Evolutionary conservation across 2,888 invertebrate species (phyloP).

Genomic region (Corythucha ciliata): DNA sequence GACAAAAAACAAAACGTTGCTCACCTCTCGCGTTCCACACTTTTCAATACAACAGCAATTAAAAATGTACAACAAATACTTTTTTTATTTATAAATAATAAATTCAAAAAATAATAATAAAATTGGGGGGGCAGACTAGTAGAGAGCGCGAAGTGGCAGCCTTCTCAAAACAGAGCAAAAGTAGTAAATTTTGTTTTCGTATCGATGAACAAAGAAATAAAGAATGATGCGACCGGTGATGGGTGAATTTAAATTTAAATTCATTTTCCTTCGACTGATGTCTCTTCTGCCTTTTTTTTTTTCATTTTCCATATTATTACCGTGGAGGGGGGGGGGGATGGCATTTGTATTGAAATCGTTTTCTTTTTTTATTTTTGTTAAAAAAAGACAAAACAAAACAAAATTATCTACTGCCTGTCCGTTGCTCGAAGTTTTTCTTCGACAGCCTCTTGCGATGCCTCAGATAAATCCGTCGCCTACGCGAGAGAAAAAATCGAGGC

Average conservation of each 20-base stretch:
- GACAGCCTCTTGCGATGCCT: slow-evolving; percentile 86
- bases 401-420: slow-evolving; percentile 65
- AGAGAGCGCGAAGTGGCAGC: slow-evolving; percentile 17
- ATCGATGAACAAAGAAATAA: slow-evolving; percentile 18
- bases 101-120: slow-evolving; percentile 6
- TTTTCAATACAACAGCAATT: neutral
- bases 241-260: neutral
- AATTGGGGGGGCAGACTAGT: slow-evolving; percentile 16
- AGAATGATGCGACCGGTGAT: slow-evolving; percentile 11
- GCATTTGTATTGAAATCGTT: slow-evolving; percentile 4
- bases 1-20: slow-evolving; percentile 5
- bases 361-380: slow-evolving; percentile 18
- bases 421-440: slow-evolving; percentile 90
- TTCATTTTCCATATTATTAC: slow-evolving; percentile 15
- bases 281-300: slow-evolving; percentile 8
- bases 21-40: neutral
- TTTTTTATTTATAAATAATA: slow-evolving; percentile 17
- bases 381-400: slow-evolving; percentile 6
- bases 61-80: slow-evolving; percentile 1
- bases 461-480: slow-evolving; percentile 85
- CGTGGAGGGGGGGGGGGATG: too few species aligned
- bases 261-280: neutral
- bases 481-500: neutral
- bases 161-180: neutral
- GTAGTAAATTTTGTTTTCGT: neutral